These are phyloP conservation scores for Aythya baeri DNA, from an alignment of 2,113 vertebrate genomes.

Conservation along the genomic window DNA sequence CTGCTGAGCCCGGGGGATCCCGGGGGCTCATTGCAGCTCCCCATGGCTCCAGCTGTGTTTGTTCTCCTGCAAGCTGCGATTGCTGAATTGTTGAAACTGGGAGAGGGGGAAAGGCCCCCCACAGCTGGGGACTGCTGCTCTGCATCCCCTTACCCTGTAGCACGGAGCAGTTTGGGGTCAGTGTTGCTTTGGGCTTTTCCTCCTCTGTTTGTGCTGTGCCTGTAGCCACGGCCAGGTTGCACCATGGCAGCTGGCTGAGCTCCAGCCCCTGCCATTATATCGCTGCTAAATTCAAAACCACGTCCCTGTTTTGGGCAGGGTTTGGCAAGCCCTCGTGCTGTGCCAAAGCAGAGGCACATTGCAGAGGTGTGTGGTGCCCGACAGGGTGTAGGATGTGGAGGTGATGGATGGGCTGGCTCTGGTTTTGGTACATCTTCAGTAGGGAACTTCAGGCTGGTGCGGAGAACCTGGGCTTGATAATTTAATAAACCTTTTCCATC, in stretches of 20 bases:
- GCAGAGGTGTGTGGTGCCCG: not conserved
- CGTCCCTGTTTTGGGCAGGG: not conserved
- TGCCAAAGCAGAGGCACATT: not conserved
- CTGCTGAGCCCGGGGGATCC: not conserved
- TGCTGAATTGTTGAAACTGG: not conserved
- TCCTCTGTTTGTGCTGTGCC: not conserved
- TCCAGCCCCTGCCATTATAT: not conserved
- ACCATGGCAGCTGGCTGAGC: not conserved
- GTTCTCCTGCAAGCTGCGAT: not conserved
- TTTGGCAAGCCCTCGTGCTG: not conserved
- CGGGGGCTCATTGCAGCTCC: not conserved
- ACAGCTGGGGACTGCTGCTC: not conserved
- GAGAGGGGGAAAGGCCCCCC: not conserved
- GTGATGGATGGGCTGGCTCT: not conserved
- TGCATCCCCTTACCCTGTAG: accelerated
- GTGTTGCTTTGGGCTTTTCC: not conserved
- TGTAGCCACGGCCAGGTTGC: not conserved
- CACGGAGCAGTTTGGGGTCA: accelerated
- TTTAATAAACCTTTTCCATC: constrained; percentile 58
- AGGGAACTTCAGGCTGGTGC: not conserved
- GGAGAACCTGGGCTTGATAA: constrained; percentile 13
- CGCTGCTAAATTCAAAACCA: not conserved
- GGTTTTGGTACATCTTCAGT: accelerated
- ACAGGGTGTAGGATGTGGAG: accelerated
- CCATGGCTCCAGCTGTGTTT: accelerated